Conservation (phyloP, 2,797 vertebrate species). For the Neomorphus geoffroyi region DNA sequence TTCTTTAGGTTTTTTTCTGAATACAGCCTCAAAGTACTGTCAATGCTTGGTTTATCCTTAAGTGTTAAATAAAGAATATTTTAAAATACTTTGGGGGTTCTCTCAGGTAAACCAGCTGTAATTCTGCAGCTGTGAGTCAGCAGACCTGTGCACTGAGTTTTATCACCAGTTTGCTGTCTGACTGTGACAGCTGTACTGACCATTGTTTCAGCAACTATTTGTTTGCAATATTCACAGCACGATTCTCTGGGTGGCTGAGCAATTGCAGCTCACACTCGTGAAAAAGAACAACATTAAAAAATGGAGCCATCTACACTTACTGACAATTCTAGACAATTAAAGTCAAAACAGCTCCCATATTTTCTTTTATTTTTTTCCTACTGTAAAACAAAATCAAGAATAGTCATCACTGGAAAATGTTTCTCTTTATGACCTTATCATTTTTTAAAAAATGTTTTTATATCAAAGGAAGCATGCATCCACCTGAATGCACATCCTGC, state of each 20-base stretch:
- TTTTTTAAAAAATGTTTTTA: background rate
- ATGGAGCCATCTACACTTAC: background rate
- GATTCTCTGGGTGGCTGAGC: background rate
- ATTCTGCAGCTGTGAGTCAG: conserved; percentile 4
- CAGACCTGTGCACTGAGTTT: background rate
- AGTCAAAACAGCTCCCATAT: background rate
- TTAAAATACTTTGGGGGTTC: conserved; percentile 12
- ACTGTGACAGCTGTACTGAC: background rate
- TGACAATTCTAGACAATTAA: background rate
- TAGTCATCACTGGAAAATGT: background rate
- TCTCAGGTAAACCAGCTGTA: background rate
- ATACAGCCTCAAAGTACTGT: background rate
- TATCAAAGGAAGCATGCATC: background rate
- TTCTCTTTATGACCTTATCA: background rate
- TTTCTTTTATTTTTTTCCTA: background rate
- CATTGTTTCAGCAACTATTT: background rate
- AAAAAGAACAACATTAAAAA: background rate
- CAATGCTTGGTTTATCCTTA: background rate
- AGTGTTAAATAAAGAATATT: conserved; percentile 14
- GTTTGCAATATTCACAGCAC: background rate
- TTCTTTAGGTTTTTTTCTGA: background rate
- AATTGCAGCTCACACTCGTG: background rate
- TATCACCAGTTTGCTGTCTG: background rate
- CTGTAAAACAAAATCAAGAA: background rate
- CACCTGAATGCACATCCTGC: background rate